These are phyloP conservation scores for Arothron firmamentum DNA, from an alignment of 2,113 vertebrate genomes.

Conservation along the genomic window DNA sequence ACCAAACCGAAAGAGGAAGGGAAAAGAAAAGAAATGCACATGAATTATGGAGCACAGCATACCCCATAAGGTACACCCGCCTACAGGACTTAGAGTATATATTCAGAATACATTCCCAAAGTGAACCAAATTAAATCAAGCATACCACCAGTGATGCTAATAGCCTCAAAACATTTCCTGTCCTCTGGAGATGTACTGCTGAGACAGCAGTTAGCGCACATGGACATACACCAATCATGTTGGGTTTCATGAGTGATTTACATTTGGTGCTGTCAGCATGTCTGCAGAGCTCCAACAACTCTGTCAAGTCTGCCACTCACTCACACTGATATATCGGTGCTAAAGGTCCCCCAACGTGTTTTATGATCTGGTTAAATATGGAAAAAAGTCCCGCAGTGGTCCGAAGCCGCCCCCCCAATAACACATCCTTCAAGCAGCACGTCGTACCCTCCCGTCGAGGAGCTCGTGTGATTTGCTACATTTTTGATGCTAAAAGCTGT, in stretches of 20 bases:
- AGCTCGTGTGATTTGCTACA: not conserved
- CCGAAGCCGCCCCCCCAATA: not conserved
- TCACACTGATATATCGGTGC: not conserved
- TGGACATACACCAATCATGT: conserved; percentile 4
- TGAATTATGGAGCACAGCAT: conserved; percentile 29
- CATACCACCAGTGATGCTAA: conserved; percentile 5
- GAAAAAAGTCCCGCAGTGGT: not conserved
- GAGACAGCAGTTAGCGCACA: conserved; percentile 14
- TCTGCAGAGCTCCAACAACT: conserved; percentile 6
- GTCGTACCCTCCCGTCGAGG: not conserved
- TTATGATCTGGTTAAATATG: conserved; percentile 9
- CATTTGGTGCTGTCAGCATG: conserved; percentile 27
- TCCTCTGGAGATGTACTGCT: not conserved
- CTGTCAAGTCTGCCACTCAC: not conserved
- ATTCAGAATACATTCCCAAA: no score
- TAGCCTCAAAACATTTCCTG: conserved; percentile 14
- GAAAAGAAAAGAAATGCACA: no score
- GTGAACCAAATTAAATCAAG: conserved; percentile 24
- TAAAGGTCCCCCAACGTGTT: conserved; percentile 14
- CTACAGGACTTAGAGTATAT: no score
- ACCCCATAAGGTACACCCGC: no score
- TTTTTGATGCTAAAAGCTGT: conserved; percentile 25
- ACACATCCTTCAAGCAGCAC: conserved; percentile 1
- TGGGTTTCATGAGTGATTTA: conserved; percentile 12
- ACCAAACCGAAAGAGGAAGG: no score